Percentiles rank a stretch among this genome's conserved stretches.
Conservation (phyloP, 2,797 vertebrate species). For the Chromobotia macracanthus region DNA sequence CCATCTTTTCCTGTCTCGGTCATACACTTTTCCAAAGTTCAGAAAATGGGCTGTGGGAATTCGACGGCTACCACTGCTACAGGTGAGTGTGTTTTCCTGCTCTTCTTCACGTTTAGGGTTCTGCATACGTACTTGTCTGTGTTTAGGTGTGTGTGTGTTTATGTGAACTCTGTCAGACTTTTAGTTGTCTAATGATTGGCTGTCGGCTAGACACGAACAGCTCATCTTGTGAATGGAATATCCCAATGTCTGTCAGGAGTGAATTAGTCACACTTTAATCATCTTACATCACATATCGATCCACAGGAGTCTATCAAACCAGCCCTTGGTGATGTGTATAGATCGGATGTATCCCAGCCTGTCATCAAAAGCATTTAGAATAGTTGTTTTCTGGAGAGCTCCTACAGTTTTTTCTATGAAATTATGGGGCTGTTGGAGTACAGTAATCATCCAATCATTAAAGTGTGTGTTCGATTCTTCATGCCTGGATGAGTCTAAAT, state of each 20-base stretch:
- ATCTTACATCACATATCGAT: too few species aligned
- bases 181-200: background rate
- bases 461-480: too few species aligned
- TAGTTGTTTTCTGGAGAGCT: background rate
- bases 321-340: background rate
- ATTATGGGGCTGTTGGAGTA: background rate
- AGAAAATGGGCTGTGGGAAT: slow-evolving; percentile 75
- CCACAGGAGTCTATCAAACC: too few species aligned
- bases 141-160: background rate
- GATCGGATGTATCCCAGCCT: background rate
- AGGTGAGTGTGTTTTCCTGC: slow-evolving; percentile 49
- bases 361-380: background rate
- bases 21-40: background rate
- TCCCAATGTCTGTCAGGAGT: slow-evolving; percentile 5
- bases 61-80: slow-evolving; percentile 63
- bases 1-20: slow-evolving; percentile 19
- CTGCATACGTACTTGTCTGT: background rate
- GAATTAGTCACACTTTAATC: too few species aligned
- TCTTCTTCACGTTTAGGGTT: background rate
- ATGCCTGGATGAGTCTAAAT: slow-evolving; percentile 9
- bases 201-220: background rate
- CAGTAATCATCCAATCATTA: background rate
- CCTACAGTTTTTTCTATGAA: background rate
- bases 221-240: slow-evolving; percentile 9
- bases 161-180: background rate